A percentile compares a stretch with the other conserved stretches of the same genome.
These are phyloP conservation scores for Hippocampus comes DNA, from an alignment of 2,113 vertebrate genomes.

Conservation along the genomic window DNA sequence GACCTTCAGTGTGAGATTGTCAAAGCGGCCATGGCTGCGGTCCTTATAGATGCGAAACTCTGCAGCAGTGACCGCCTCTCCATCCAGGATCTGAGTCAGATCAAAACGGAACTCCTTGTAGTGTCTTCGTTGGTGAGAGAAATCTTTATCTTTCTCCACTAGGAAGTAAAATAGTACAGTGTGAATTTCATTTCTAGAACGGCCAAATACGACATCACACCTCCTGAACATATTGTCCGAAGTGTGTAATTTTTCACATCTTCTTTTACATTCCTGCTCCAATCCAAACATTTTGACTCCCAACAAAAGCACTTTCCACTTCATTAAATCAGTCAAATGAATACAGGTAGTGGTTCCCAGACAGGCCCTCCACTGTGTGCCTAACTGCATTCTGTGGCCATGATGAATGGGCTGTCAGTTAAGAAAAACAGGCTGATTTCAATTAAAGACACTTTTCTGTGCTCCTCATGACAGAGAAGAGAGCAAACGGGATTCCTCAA, in stretches of 20 bases:
- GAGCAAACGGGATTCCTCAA: conserved; percentile 63
- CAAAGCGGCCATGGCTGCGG: conserved; percentile 83
- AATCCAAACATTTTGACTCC: conserved; percentile 75
- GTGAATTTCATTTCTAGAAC: conserved; percentile 38
- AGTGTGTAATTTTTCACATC: conserved; percentile 65
- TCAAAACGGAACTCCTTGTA: conserved; percentile 98
- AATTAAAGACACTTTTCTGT: conserved; percentile 77
- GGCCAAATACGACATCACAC: conserved; percentile 38
- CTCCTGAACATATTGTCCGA: conserved; percentile 41
- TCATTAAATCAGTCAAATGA: conserved; percentile 75
- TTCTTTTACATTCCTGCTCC: conserved; percentile 62
- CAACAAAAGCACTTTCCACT: conserved; percentile 75
- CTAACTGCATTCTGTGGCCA: conserved; percentile 64
- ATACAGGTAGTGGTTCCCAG: conserved; percentile 71
- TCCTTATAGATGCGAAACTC: conserved; percentile 98
- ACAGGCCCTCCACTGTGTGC: conserved; percentile 72
- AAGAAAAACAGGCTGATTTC: conserved; percentile 83
- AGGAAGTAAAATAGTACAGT: conserved; percentile 52
- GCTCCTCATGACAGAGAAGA: conserved; percentile 70
- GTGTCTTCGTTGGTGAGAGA: conserved; percentile 94
- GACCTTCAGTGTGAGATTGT: conserved; percentile 91
- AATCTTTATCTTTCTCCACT: conserved; percentile 98
- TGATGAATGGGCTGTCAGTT: conserved; percentile 85
- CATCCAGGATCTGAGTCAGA: conserved; percentile 93
- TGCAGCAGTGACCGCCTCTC: conserved; percentile 93